Evolutionary conservation across 1,140 invertebrate species (phyloP), one percentile per base, ranked within the genome.

Genomic region (Archivesica marissinica): DNA sequence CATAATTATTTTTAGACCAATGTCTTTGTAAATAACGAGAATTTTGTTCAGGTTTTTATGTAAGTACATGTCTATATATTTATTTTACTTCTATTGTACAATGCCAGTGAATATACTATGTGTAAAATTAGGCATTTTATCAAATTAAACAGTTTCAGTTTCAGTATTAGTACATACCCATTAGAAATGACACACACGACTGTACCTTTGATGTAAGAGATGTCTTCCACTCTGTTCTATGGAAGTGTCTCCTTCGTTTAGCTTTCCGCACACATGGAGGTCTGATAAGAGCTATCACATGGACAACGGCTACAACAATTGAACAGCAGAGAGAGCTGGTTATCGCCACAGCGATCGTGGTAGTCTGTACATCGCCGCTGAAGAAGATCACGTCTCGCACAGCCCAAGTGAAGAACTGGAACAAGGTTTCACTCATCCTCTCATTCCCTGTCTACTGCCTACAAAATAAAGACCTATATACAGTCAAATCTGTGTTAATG

Each of bases 351-450:
- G 90, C 90, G 54, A 91, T 88, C 0, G 90, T 89, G 15, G 90
- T 90, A 13, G 90, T 90, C 61, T 90, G 89, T 17, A 91, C 89
- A 85, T 91, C 88, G 25, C 87, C 83, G 50, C 89, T 89, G 81
- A 89, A 89, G 87, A 91, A 91, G 54, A 91, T 89, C 20, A 89
- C 77, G 76, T 90, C 89, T 38, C 78, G 79, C 59, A 88, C 83
- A 1, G 89, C 86, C 47, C 86, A 78, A 59, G 86, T 80, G 23
- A 93, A 92, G 41, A 94, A 94, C 80, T 95, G 94, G 30, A 39
- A 68, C 74, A 85, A 39, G 23, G 70, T 64, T 35, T 76, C 82
- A 41, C 56, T 61, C 80, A 82, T 82, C n/a, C 35, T 72, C 59
- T 17, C 59, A 64, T 33, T 35, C 59, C 38, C 30, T 30, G 59